Base-by-base conservation (phyloP, 2,888 invertebrate genomes). In the Eristalis pertinax region DNA sequence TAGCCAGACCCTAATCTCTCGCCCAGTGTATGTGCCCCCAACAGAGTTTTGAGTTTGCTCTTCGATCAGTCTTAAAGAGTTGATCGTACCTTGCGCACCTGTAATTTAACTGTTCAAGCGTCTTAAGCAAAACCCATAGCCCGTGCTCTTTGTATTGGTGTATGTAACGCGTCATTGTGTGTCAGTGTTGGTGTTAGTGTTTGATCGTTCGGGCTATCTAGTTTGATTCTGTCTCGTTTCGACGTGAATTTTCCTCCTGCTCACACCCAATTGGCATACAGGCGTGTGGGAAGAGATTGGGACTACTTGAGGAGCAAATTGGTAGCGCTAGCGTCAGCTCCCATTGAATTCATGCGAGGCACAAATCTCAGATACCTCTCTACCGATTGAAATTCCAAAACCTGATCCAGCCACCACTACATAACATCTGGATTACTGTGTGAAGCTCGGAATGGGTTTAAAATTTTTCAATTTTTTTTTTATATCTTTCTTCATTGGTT, bases 301-400 rank as follows among this genome's bases (percentile, higher is more conserved):
- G 93, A 92, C 92, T 92, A 92, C 92, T 92, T 92, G 93, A 92
- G 92, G 92, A 92, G 92, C 92, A 92, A 92, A 92, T 92, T 92
- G 93, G 92, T 92, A 92, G 92, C 93, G 92, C 92, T 92, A 92
- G 92, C 92, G 92, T 92, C 92, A 92, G 93, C 92, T 92, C 92
- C 93, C 91, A 92, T 92, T 92, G 84, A 87, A 87, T 87, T 87
- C 84, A 87, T 87, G 65, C 76, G 73, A 87, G 79, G 73, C 87
- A 79, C 87, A 87, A 87, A 87, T 87, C 87, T 87, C 87, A 84
- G 84, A 87, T 83, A 84, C 84, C 87, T 50, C 50, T 50, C 50
- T 87, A 87, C 87, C 84, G 87, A 84, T 84, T 87, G 87, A 84
- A 87, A 87, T 87, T 84, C 87, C 84, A 87, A 87, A 87, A 87